Percentiles rank a stretch among this genome's conserved stretches.
phyloP scores from a whole-genome alignment of 2,113 vertebrate genomes.

The Tragelaphus scriptus region DNA sequence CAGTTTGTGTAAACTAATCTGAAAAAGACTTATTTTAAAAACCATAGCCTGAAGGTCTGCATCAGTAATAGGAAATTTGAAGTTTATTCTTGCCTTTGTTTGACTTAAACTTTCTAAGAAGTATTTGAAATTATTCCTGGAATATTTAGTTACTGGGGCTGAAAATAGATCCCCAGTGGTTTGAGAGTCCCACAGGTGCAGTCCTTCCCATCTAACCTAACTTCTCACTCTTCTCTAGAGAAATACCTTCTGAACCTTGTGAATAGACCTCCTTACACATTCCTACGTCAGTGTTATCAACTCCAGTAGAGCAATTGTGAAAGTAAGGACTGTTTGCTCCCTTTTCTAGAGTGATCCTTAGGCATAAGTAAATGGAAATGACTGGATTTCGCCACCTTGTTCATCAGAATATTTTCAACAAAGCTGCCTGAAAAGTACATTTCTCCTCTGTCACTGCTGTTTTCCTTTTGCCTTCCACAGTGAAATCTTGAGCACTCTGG shows the following conservation, averaged over 20 bases:
- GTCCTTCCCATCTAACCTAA: not conserved
- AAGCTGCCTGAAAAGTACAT: not conserved
- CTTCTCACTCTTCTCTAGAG: not conserved
- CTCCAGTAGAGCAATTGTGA: not conserved
- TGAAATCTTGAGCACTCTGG: not conserved
- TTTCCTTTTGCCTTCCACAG: not conserved
- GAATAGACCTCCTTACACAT: not conserved
- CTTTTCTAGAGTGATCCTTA: not conserved
- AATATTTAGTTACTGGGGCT: not conserved
- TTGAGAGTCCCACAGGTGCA: not conserved
- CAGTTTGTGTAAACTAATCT: not conserved
- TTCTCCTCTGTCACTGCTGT: not conserved
- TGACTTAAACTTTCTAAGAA: not conserved
- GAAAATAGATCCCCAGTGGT: not conserved
- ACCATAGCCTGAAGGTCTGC: not conserved
- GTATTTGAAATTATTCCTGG: not conserved
- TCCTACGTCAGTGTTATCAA: not conserved
- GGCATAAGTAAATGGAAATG: not conserved
- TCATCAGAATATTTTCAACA: not conserved
- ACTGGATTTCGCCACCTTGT: not conserved
- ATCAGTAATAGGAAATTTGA: not conserved
- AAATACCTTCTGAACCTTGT: not conserved
- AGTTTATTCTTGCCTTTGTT: not conserved
- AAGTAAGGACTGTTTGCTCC: not conserved
- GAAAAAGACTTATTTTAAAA: not conserved